phyloP scores from a whole-genome alignment of 2,888 invertebrate genomes.

The Magallana nippona region DNA sequence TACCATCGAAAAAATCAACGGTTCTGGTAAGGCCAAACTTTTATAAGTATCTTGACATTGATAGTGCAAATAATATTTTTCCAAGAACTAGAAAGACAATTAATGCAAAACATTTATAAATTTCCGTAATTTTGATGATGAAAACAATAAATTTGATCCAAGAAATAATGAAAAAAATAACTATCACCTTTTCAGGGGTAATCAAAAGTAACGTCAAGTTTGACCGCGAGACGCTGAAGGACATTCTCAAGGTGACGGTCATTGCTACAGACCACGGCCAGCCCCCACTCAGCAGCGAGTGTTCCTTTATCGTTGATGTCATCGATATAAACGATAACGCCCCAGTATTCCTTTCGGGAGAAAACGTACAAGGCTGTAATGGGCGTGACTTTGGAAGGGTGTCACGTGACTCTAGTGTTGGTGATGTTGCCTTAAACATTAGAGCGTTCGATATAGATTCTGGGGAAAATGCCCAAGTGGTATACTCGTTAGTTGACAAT shows the following conservation, averaged over 20 bases:
- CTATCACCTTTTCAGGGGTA: neutral
- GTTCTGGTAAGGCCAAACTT: neutral
- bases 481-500: conserved; percentile 83
- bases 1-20: conserved; percentile 15
- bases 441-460: conserved; percentile 98
- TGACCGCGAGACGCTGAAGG: conserved; percentile 87
- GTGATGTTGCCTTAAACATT: conserved; percentile 83
- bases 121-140: neutral
- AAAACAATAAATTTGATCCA: neutral
- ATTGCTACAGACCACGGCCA: conserved; percentile 99
- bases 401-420: conserved; percentile 37
- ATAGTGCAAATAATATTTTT: too few species aligned
- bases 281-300: conserved; percentile 97
- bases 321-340: conserved; percentile 67
- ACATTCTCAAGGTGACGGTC: conserved; percentile 84
- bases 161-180: too few species aligned
- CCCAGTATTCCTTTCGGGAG: conserved; percentile 62
- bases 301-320: conserved; percentile 87
- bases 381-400: neutral
- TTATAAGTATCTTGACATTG: too few species aligned
- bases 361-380: conserved; percentile 56
- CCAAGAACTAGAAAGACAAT: too few species aligned
- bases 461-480: conserved; percentile 90
- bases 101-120: neutral
- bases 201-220: conserved; percentile 82